Evolutionary conservation across 2,113 vertebrate genomes (phyloP).

Genomic region (Progne subis): DNA sequence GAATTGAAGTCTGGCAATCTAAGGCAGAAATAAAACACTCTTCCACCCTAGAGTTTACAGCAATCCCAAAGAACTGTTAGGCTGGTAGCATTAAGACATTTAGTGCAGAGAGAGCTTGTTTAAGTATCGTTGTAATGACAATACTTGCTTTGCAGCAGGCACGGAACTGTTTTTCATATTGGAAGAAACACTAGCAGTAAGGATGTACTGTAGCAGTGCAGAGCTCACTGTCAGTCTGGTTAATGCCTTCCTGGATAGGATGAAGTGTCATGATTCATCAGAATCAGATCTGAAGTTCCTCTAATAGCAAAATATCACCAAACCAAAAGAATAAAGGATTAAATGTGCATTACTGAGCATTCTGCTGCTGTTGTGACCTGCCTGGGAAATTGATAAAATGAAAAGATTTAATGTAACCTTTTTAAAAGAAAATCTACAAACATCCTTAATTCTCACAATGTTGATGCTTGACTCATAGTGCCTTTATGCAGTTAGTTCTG

Average conservation of each 20-base stretch:
- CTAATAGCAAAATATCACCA: neutral
- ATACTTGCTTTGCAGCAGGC: neutral
- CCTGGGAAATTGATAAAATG: neutral
- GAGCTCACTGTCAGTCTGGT: neutral
- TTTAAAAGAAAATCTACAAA: neutral
- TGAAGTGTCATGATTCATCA: neutral
- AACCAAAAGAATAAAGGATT: neutral
- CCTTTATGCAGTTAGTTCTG: constrained; percentile 11
- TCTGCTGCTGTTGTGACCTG: neutral
- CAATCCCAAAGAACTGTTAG: neutral
- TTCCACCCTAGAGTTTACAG: neutral
- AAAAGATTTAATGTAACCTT: neutral
- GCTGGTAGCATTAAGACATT: neutral
- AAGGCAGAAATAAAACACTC: neutral
- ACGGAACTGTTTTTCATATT: neutral
- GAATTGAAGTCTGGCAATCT: neutral
- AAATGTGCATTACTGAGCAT: neutral
- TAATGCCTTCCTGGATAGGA: neutral
- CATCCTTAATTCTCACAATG: neutral
- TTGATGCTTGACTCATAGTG: neutral
- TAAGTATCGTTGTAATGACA: neutral
- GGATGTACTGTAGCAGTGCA: neutral
- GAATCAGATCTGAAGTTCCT: neutral
- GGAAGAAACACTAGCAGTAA: neutral
- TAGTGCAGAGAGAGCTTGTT: neutral